Evolutionary conservation across 2,797 vertebrate genomes (phyloP).

Genomic region (Neoniphon sammara): DNA sequence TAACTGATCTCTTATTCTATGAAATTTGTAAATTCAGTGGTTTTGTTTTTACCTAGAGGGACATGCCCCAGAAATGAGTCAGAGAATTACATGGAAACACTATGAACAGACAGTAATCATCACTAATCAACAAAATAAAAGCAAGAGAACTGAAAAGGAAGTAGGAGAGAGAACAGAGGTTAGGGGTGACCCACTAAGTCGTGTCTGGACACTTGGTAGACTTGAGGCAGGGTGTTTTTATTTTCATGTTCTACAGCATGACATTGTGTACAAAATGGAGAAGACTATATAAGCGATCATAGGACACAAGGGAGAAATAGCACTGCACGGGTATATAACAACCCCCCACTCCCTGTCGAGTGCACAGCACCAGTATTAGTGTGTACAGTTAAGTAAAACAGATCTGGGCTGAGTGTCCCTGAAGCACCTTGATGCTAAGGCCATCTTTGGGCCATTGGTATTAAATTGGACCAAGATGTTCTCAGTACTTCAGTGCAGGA

Average conservation of each 20-base stretch:
- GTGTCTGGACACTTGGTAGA: slow-evolving; percentile 66
- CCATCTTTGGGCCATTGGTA: slow-evolving; percentile 40
- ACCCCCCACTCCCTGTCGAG: slow-evolving; percentile 52
- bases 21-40: background rate
- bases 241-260: slow-evolving; percentile 80
- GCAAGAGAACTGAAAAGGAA: background rate
- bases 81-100: background rate
- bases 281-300: slow-evolving; percentile 39
- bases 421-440: slow-evolving; percentile 43
- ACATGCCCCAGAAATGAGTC: background rate
- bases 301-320: slow-evolving; percentile 63
- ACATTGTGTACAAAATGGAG: slow-evolving; percentile 71
- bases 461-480: slow-evolving; percentile 37
- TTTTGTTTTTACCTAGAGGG: background rate
- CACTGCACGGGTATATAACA: slow-evolving; percentile 55
- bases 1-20: background rate
- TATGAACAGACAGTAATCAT: background rate
- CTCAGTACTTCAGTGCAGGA: slow-evolving; percentile 18
- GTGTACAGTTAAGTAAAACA: slow-evolving; percentile 26
- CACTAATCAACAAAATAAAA: slow-evolving; percentile 18
- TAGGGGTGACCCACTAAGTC: slow-evolving; percentile 42
- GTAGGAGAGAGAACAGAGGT: slow-evolving; percentile 23
- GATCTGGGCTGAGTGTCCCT: slow-evolving; percentile 46
- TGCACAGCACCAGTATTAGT: slow-evolving; percentile 53
- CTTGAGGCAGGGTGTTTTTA: slow-evolving; percentile 76